Percentiles rank a stretch among this genome's conserved stretches.
Conservation (phyloP, 2,797 vertebrate genomes). For the Synanceia verrucosa region DNA sequence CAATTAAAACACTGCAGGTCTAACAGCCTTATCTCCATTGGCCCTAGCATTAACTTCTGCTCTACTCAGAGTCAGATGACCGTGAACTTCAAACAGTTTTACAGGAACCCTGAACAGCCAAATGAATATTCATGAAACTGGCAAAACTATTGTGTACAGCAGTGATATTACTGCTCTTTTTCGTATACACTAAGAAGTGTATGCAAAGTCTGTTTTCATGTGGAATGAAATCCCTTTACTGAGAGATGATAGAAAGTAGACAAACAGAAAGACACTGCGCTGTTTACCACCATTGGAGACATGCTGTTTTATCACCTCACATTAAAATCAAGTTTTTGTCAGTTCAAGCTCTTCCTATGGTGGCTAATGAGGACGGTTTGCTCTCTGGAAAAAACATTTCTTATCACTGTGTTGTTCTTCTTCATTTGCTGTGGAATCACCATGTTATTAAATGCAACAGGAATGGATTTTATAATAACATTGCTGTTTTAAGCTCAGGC, state of each 20-base stretch:
- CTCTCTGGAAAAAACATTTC: conserved; percentile 2
- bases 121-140: conserved; percentile 71
- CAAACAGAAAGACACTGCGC: conserved; percentile 4
- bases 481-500: conserved; percentile 25
- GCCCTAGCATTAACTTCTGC: conserved; percentile 66
- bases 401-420: conserved; percentile 10
- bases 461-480: conserved; percentile 32
- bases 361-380: conserved; percentile 24
- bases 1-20: conserved; percentile 79
- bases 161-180: conserved; percentile 53
- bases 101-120: conserved; percentile 48
- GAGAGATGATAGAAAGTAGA: conserved; percentile 20
- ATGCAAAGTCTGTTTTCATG: conserved; percentile 42
- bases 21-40: conserved; percentile 71
- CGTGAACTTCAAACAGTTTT: conserved; percentile 71
- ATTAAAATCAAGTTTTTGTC: conserved; percentile 45
- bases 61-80: conserved; percentile 42
- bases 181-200: conserved; percentile 45
- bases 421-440: conserved; percentile 37
- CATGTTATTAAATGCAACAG: conserved; percentile 19
- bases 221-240: conserved; percentile 43
- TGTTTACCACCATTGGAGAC: conserved; percentile 21
- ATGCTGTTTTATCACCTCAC: conserved; percentile 40
- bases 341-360: conserved; percentile 23
- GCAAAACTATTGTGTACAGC: conserved; percentile 41